These are phyloP conservation scores for Panonychus citri DNA, from an alignment of 1,140 invertebrate species.

Conservation along the genomic window DNA sequence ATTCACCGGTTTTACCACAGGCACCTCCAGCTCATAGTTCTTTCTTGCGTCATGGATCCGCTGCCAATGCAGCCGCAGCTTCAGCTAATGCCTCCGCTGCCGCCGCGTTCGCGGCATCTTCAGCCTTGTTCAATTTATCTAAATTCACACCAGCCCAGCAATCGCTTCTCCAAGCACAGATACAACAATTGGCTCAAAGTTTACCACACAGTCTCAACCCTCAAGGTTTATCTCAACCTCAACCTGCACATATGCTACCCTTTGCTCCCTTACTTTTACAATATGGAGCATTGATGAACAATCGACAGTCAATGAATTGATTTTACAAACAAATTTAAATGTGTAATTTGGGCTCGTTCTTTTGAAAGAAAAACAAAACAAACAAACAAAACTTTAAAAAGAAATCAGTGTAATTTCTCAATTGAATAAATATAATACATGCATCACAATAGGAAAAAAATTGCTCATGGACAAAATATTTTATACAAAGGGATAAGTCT, in stretches of 20 bases:
- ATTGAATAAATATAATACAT: too few species aligned
- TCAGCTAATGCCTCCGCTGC: slow-evolving; percentile 24
- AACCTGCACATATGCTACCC: slow-evolving; percentile 15
- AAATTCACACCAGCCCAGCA: slow-evolving; percentile 14
- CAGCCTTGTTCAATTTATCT: slow-evolving; percentile 17
- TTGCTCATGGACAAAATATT: too few species aligned
- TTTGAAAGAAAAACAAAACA: too few species aligned
- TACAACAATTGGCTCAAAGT: slow-evolving; percentile 21
- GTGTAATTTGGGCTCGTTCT: too few species aligned
- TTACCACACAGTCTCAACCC: too few species aligned
- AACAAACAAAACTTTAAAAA: too few species aligned
- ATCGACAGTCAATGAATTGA: slow-evolving; percentile 5
- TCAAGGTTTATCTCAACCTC: slow-evolving; percentile 8
- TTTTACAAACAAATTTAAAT: slow-evolving; percentile 36
- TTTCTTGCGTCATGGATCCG: slow-evolving; percentile 13
- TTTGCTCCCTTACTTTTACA: slow-evolving; percentile 12
- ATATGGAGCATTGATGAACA: slow-evolving; percentile 11
- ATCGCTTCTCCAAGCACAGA: slow-evolving; percentile 20
- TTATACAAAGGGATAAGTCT: too few species aligned
- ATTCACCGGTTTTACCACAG: slow-evolving; percentile 13
- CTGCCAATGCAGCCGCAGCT: slow-evolving; percentile 20
- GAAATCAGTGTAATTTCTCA: too few species aligned
- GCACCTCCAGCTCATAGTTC: slow-evolving; percentile 14
- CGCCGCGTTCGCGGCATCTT: not conserved
- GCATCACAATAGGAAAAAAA: too few species aligned